phyloP scores from a whole-genome alignment of 2,113 vertebrate species.

The Pollachius pollachius region DNA sequence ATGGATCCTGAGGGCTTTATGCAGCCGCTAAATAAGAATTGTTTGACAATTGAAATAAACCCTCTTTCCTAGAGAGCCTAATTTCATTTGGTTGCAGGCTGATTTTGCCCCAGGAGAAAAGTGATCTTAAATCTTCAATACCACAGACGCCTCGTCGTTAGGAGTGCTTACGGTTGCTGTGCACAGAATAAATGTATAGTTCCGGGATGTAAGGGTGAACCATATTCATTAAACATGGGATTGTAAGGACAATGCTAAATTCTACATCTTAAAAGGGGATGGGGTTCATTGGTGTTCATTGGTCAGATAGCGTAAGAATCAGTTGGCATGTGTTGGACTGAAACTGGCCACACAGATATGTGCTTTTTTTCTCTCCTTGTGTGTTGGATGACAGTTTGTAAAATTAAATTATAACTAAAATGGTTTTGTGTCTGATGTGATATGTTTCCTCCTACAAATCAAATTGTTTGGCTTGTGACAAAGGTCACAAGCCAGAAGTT shows the following conservation, averaged over 20 bases:
- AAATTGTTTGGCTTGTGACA: not conserved
- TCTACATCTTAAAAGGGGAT: no score
- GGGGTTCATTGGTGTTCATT: slow-evolving; percentile 46
- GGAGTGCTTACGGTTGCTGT: no score
- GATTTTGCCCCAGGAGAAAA: no score
- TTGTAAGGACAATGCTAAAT: no score
- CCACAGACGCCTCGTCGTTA: no score
- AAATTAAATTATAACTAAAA: slow-evolving; percentile 97
- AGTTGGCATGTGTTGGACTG: slow-evolving; percentile 65
- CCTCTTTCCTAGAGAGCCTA: no score
- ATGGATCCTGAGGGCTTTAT: slow-evolving; percentile 24
- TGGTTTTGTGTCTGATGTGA: slow-evolving; percentile 57
- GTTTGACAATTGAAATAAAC: no score
- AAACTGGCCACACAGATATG: slow-evolving; percentile 50
- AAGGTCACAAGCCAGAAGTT: not conserved
- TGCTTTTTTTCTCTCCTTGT: slow-evolving; percentile 69
- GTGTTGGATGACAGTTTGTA: slow-evolving; percentile 97
- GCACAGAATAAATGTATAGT: no score
- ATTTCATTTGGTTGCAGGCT: no score
- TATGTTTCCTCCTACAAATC: not conserved
- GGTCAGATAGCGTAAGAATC: slow-evolving; percentile 74
- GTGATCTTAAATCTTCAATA: no score
- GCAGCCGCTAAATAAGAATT: slow-evolving; percentile 27
- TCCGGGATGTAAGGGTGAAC: no score
- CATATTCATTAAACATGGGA: no score